Evolutionary conservation across 2,888 invertebrate genomes (phyloP), one percentile per base, ranked within the genome.

Genomic region (Pelosia muscerda): DNA sequence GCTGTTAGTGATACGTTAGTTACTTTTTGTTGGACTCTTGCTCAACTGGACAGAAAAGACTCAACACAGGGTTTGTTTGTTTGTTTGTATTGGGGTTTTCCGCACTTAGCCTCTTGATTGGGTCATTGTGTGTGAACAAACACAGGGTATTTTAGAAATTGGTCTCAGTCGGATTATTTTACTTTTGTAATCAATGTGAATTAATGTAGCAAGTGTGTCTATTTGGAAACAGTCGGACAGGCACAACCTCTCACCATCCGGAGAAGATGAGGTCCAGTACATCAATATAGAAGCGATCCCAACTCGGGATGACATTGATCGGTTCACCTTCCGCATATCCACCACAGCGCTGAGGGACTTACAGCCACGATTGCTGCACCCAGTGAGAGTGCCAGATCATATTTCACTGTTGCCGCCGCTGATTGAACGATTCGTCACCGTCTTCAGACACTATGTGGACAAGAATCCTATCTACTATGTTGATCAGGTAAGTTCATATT

Each of bases 351-450:
- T 98, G 80, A 96, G 97, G 75, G 97, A 98, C 80, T 90, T 99
- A 34, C 95, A 95, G 78, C 90, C 91, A 0, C 74, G 92, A 4
- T 77, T 95, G 42, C 67, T 77, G 13, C 78, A 81, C 9, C 88
- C 90, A 0, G 88, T 94, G 42, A 68, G 90, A 9, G 90, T 94
- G 6, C 94, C 94, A 0, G 90, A 91, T 0, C 91, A 93, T 49
- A 83, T 94, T 55, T 88, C 89, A 0, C 74, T 94, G 38, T 96
- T 97, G 85, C 97, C 97, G 77, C 97, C 97, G 1, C 93, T 98
- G 4, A 95, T 97, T 65, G 98, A 99, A 84, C 96, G 97, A 84
- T 99, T 99, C 89, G 95, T 98, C 28, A 97, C 96, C 65, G 97
- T 97, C 0, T 99, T 99, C 88, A 97, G 96, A 81, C 96, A 97